These are phyloP conservation scores for Drosophila nigrodunni DNA, from an alignment of 1,140 invertebrate species.

Conservation along the genomic window DNA sequence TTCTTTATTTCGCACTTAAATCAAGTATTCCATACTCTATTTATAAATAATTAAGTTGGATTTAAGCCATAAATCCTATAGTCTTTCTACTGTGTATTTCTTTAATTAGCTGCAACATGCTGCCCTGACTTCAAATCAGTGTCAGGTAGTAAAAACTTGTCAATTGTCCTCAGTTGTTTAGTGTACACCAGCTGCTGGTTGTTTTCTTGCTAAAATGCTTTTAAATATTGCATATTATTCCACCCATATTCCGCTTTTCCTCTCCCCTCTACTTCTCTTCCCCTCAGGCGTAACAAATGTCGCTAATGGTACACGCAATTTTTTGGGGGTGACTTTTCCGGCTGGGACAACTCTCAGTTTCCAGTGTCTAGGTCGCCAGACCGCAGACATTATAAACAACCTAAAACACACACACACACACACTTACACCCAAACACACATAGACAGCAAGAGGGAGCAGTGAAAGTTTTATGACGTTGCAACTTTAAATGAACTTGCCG, in stretches of 20 bases:
- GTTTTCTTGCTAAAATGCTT: conserved; percentile 57
- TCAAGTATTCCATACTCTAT: no score
- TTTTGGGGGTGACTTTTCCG: conserved; percentile 46
- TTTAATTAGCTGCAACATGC: conserved; percentile 78
- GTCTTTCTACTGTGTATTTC: neutral
- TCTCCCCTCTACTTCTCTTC: conserved; percentile 3
- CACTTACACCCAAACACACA: neutral
- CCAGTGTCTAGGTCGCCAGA: conserved; percentile 71
- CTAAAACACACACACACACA: conserved; percentile 1
- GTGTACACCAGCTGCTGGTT: conserved; percentile 58
- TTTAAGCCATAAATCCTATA: no score
- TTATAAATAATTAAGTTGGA: no score
- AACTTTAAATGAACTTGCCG: conserved; percentile 72
- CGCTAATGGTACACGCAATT: conserved; percentile 49
- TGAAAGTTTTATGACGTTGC: conserved; percentile 70
- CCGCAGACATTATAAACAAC: conserved; percentile 83
- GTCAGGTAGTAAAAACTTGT: conserved; percentile 49
- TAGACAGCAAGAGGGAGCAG: conserved; percentile 25
- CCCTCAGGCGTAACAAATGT: conserved; percentile 7
- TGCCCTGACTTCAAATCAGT: conserved; percentile 29
- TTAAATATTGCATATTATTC: conserved; percentile 66
- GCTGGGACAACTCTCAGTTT: conserved; percentile 20
- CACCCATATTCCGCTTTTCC: neutral
- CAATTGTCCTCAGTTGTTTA: conserved; percentile 34
- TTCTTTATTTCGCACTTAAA: no score